Conservation (phyloP, 2,797 vertebrate genomes). For the Capromys pilorides region DNA sequence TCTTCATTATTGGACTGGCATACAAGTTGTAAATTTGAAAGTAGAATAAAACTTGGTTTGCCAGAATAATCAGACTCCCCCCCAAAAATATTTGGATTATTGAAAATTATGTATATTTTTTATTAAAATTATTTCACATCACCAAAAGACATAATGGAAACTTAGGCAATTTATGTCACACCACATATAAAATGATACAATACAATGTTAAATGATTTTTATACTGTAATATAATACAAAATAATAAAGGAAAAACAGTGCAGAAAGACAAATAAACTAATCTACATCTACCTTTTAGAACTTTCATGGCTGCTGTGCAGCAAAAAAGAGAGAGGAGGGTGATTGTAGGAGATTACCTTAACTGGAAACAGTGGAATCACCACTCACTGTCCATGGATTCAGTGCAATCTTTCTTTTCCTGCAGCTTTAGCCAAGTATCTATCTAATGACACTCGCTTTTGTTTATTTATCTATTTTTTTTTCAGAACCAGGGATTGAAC, state of each 20-base stretch:
- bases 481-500: too few relatives aligned
- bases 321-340: background rate
- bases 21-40: background rate
- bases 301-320: background rate
- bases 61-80: background rate
- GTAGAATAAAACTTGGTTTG: background rate
- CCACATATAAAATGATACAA: too few relatives aligned
- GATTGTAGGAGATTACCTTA: background rate
- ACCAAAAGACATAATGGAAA: background rate
- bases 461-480: too few relatives aligned
- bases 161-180: background rate
- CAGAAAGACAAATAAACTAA: background rate
- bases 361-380: background rate
- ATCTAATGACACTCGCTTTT: background rate
- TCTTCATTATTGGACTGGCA: background rate
- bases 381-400: background rate
- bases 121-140: too few relatives aligned
- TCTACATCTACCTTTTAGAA: background rate
- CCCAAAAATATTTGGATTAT: too few relatives aligned
- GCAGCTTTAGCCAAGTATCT: background rate
- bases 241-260: background rate
- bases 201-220: background rate
- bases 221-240: background rate
- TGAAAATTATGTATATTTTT: too few relatives aligned
- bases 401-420: too few relatives aligned